Evolutionary conservation across 2,888 invertebrate species (phyloP).

Genomic region (Lycophotia porphyrea): DNA sequence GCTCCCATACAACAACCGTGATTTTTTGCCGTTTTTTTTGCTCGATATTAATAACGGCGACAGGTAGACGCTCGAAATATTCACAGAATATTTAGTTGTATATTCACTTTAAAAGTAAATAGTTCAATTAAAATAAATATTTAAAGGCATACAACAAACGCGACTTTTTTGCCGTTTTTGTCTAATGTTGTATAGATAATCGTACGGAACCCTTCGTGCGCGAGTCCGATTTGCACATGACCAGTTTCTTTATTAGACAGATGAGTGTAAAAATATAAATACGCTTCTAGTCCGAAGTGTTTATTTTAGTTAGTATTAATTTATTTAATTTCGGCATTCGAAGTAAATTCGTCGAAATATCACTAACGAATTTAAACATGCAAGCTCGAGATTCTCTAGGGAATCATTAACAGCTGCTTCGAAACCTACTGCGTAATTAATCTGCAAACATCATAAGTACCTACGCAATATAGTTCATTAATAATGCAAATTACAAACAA

Average conservation of each 20-base stretch:
- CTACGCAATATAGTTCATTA: conserved; percentile 41
- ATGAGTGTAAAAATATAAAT: background rate
- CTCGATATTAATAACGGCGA: too few relatives aligned
- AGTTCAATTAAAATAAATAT: too few relatives aligned
- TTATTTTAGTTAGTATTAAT: conserved; percentile 5
- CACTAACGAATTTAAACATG: conserved; percentile 27
- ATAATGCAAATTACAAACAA: conserved; percentile 48
- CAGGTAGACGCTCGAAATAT: too few relatives aligned
- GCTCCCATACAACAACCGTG: too few relatives aligned
- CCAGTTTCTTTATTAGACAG: background rate
- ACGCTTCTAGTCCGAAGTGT: background rate
- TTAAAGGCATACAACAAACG: too few relatives aligned
- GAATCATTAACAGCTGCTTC: conserved; percentile 17
- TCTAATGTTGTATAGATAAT: too few relatives aligned
- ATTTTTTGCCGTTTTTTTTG: too few relatives aligned
- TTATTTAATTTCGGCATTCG: background rate
- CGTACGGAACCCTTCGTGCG: too few relatives aligned
- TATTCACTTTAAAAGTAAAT: too few relatives aligned
- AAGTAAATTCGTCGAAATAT: background rate
- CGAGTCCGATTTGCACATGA: too few relatives aligned
- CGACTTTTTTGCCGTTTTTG: too few relatives aligned
- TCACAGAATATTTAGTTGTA: too few relatives aligned
- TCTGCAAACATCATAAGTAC: conserved; percentile 43
- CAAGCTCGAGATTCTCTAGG: conserved; percentile 16
- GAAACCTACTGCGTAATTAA: conserved; percentile 37